Percentiles rank a stretch among this genome's conserved stretches.
Evolutionary conservation across 1,140 invertebrate species (phyloP).

Genomic region (Scylla paramamosain): DNA sequence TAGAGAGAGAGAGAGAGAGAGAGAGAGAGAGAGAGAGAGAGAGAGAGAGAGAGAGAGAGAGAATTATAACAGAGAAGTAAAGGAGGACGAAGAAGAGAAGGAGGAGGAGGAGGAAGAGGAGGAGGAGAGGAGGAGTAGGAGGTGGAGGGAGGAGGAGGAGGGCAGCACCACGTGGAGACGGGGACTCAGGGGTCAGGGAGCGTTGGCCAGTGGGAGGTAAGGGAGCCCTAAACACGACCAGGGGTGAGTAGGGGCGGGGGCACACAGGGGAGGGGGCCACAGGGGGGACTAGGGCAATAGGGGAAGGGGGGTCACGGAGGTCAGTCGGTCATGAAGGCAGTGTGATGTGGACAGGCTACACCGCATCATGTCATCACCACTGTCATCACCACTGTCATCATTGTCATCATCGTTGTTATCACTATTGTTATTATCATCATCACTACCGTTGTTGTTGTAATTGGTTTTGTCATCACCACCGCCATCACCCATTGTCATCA

Average conservation of each 20-base stretch:
- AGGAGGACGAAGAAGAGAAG: background rate
- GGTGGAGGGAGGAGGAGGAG: background rate
- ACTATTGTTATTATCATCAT: slow-evolving; percentile 12
- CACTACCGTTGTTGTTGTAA: background rate
- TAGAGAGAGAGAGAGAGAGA: background rate
- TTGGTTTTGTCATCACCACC: background rate
- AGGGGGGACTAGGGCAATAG: background rate
- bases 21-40: too few relatives aligned
- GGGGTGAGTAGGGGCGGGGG: background rate
- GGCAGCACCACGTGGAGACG: too few relatives aligned
- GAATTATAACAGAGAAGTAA: background rate
- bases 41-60: too few relatives aligned
- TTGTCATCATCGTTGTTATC: background rate
- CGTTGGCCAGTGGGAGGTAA: background rate
- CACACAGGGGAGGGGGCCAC: background rate
- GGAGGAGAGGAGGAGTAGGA: background rate
- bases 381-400: background rate
- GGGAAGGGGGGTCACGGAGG: slow-evolving; percentile 14
- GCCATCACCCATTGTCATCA: background rate
- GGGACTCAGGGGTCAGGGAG: background rate
- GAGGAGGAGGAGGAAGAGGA: background rate
- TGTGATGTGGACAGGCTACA: background rate
- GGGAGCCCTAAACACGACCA: background rate
- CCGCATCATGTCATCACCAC: background rate
- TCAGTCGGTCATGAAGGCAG: slow-evolving; percentile 34